A percentile compares a stretch with the other conserved stretches of the same genome.
These are phyloP conservation scores for Opisthocomus hoazin DNA, from an alignment of 2,113 vertebrate genomes.

Conservation along the genomic window DNA sequence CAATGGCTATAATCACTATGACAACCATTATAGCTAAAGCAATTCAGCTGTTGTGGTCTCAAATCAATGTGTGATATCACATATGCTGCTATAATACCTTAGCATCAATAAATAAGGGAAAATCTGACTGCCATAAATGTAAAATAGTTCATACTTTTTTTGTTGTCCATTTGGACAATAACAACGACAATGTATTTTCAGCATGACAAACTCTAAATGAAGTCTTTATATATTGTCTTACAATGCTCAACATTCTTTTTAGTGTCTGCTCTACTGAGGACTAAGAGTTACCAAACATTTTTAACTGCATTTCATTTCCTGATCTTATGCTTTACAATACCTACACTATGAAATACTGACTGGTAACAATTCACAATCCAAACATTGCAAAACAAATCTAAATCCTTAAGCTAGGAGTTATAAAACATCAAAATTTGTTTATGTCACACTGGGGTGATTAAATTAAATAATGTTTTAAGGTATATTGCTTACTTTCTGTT, in stretches of 20 bases:
- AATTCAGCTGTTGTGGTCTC: background rate
- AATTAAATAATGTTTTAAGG: constrained; percentile 70
- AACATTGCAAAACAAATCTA: constrained; percentile 47
- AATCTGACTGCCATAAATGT: background rate
- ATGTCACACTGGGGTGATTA: constrained; percentile 49
- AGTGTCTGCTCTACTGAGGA: background rate
- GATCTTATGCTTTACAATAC: background rate
- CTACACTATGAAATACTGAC: constrained; percentile 3
- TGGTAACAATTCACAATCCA: constrained; percentile 10
- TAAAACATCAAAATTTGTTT: constrained; percentile 24
- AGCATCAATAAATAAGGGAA: background rate
- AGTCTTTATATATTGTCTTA: background rate
- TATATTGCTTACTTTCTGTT: constrained; percentile 97
- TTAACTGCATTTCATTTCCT: background rate
- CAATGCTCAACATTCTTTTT: background rate
- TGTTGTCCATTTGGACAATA: background rate
- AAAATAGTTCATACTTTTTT: background rate
- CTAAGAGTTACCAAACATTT: background rate
- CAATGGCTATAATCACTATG: background rate
- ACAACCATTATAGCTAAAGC: background rate
- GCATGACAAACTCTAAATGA: background rate
- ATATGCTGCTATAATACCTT: background rate
- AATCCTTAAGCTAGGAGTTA: constrained; percentile 46
- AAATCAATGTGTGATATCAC: background rate
- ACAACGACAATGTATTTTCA: background rate